Conservation (phyloP, 2,797 vertebrate genomes). For the Phyllotis vaccarum region DNA sequence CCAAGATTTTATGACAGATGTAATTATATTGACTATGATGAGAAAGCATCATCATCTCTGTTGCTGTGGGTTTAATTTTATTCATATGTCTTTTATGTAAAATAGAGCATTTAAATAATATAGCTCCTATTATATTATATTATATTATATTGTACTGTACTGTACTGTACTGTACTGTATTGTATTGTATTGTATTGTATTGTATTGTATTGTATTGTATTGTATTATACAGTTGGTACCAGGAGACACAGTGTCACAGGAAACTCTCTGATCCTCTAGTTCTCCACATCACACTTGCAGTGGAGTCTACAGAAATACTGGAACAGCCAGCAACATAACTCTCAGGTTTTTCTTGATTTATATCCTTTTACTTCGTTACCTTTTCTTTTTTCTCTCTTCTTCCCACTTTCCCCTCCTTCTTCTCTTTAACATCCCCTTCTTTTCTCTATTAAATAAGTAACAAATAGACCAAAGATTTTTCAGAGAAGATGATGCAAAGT, state of each 20-base stretch:
- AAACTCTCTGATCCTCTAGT: neutral
- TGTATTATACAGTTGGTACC: neutral
- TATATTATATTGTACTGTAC: too few species aligned
- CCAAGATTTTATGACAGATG: neutral
- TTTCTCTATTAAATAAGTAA: neutral
- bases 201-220: too few species aligned
- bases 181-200: too few species aligned
- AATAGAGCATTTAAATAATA: neutral
- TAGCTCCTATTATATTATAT: too few species aligned
- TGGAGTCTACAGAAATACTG: neutral
- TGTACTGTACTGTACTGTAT: too few species aligned
- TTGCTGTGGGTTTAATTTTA: too few species aligned
- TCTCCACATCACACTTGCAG: neutral
- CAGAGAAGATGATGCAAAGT: neutral
- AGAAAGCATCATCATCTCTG: too few species aligned
- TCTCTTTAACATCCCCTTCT: accelerated
- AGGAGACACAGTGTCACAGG: neutral
- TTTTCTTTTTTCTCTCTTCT: neutral
- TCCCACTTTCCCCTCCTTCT: accelerated
- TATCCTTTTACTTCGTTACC: neutral
- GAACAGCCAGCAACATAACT: neutral
- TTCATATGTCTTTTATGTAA: neutral
- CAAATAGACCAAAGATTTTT: neutral
- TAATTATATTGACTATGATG: neutral
- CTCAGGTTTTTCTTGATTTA: too few species aligned